Evolutionary conservation across 2,113 vertebrate species (phyloP), one percentile per base, ranked within the genome.

Genomic region (Donacobius atricapilla): DNA sequence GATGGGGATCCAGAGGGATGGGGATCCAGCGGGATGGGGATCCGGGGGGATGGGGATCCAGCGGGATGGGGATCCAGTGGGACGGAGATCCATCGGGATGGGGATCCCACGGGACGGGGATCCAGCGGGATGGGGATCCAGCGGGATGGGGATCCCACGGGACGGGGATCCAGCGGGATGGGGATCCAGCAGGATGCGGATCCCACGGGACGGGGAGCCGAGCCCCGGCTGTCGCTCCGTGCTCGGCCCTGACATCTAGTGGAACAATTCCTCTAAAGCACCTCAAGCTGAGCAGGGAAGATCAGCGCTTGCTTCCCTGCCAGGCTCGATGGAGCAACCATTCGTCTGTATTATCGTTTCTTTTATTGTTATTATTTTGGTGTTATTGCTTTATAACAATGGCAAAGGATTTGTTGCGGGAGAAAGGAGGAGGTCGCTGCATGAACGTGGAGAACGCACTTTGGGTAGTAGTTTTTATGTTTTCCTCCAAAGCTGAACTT

Each of bases 231-330:
- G 40, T 60, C 33, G 25, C 63, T 97, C 88, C 79, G 8, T 84
- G 95, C 97, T 96, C 97, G 90, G 95, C 96, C 69, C 92, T 95
- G 97, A 97, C 97, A 98, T 94, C 98, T 98, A 96, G 97, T 97
- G 98, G 98, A 94, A 90, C 40, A 30, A 73, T 42, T 45, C 54
- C 70, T 94, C 68, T 76, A 97, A 77, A 87, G 87, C 97, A 89
- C 11, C 47, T 78, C 42, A n/a, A 56, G 39, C 56, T 11, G 54
- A 47, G 76, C 63, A 2, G 33, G 2, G 65, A 37, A 60, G 37
- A 66, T 24, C 53, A 20, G 57, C 37, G 28, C 9, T 93, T 42
- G 73, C 71, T 76, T 73, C 57, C 11, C 48, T 48, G 76, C 35
- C 19, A 35, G 39, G 37, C 69, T 70, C 39, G 4, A 1, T 7